Evolutionary conservation across 2,888 invertebrate species (phyloP).

Genomic region (Idaea straminata): DNA sequence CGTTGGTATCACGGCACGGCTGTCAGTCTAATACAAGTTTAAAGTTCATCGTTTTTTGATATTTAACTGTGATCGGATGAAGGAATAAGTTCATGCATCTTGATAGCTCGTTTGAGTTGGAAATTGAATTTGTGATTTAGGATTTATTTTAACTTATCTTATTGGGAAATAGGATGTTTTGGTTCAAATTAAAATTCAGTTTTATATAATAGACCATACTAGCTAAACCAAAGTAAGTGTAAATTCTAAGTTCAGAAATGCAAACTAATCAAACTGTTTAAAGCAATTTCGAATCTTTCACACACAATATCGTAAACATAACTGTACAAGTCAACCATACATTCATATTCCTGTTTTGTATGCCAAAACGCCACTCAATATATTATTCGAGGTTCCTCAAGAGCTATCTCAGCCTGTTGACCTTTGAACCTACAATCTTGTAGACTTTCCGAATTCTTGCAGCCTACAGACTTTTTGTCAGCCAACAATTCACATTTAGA

Average conservation of each 20-base stretch:
- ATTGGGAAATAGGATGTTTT: not conserved
- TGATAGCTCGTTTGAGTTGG: conserved; percentile 20
- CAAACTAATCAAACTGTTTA: not conserved
- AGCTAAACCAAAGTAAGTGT: not conserved
- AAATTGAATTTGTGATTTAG: conserved; percentile 27
- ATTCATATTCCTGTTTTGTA: conserved; percentile 41
- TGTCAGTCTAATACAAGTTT: conserved; percentile 43
- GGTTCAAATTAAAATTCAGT: not conserved
- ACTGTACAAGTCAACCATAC: not conserved
- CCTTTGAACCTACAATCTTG: conserved; percentile 60
- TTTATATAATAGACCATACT: not conserved
- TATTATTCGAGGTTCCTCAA: conserved; percentile 50
- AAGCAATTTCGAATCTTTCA: not conserved
- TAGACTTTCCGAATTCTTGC: not conserved
- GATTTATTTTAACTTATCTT: conserved; percentile 13
- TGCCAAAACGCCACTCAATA: conserved; percentile 51
- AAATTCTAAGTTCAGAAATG: not conserved
- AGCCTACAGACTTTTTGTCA: not conserved
- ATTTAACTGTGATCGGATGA: conserved; percentile 50
- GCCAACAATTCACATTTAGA: not conserved
- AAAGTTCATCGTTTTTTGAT: conserved; percentile 67
- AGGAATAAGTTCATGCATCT: conserved; percentile 31
- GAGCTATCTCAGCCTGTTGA: conserved; percentile 61
- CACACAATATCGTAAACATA: not conserved
- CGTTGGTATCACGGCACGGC: conserved; percentile 60